These are phyloP conservation scores for Sebastes matsubarae DNA, from an alignment of 2,797 vertebrate species.

Conservation along the genomic window DNA sequence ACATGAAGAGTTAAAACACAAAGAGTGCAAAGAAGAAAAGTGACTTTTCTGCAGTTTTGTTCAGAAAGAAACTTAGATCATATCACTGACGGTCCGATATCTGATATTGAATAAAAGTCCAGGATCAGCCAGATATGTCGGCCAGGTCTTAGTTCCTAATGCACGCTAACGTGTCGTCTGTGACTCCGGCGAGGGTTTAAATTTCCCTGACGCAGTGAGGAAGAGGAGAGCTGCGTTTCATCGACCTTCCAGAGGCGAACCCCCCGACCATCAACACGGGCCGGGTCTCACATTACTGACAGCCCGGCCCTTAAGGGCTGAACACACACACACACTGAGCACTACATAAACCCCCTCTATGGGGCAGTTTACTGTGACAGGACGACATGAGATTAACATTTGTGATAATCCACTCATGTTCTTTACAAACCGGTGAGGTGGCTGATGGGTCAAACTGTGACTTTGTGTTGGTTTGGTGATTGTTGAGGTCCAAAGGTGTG, in stretches of 20 bases:
- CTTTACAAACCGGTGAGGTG: too few relatives aligned
- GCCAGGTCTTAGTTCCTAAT: background rate
- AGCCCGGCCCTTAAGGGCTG: background rate
- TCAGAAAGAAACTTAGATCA: background rate
- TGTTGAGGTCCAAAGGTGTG: background rate
- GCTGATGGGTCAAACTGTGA: background rate
- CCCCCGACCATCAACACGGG: background rate
- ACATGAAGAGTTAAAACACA: background rate
- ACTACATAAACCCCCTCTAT: background rate
- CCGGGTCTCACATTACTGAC: constrained; percentile 46
- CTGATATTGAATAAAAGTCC: background rate
- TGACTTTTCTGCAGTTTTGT: background rate
- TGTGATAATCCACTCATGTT: background rate
- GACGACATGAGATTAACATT: constrained; percentile 4
- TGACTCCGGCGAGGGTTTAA: constrained; percentile 40
- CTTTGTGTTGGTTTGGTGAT: background rate
- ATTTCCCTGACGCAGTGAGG: constrained; percentile 69
- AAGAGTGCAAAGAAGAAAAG: background rate
- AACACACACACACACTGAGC: background rate
- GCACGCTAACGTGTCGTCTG: constrained; percentile 5
- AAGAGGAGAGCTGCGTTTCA: constrained; percentile 15
- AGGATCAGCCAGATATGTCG: background rate
- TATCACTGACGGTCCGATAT: background rate
- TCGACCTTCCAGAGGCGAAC: constrained; percentile 25
- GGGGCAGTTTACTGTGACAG: background rate